Evolutionary conservation across 2,113 vertebrate species (phyloP), one percentile per base, ranked within the genome.

Genomic region (Gymnocephalus cernua): DNA sequence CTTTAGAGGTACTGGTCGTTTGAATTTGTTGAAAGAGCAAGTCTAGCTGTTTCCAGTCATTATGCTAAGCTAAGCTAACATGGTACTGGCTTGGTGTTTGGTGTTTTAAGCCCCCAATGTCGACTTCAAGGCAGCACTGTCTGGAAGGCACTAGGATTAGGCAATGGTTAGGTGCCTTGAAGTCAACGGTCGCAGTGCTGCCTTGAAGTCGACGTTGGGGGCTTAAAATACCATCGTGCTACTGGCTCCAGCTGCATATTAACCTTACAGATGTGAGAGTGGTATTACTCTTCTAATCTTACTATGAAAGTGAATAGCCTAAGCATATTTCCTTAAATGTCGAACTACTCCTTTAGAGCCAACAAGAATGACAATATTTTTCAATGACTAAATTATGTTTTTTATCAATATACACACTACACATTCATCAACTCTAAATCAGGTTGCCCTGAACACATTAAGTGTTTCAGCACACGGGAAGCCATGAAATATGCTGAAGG

Each of bases 401-500:
- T 59, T 19, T 59, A 18, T 29, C 23, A 23, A 3, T 18, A 18
- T 0, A 21, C 48, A 3, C 6, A 14, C 15, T 44, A 23, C 38
- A 64, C 62, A 32, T 3, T 41, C n/a, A 75, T 54, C 23, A 45
- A 32, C 6, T 81, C 54, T 67, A 62, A 50, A 45, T 54, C n/a
- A 41, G 27, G n/a, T 45, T 15, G 67, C 38, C 6, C 6, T 44
- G 1, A 77, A 44, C 54, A 66, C 0, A 1, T 50, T 14, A 53
- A 51, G 56, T 19, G 13, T 51, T 25, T 32, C 29, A 77, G 58
- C 68, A 48, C n/a, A 71, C 1, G 12, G 16, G 0, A 74, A 82
- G 76, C 58, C 67, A 81, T n/a, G 35, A 70, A 83, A 69, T 53
- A 27, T 56, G 74, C 50, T 78, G 56, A 70, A 63, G 68, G 27